A percentile compares a stretch with the other conserved stretches of the same genome.
Conservation (phyloP, 2,797 vertebrate genomes). For the Taenioides sp. region DNA sequence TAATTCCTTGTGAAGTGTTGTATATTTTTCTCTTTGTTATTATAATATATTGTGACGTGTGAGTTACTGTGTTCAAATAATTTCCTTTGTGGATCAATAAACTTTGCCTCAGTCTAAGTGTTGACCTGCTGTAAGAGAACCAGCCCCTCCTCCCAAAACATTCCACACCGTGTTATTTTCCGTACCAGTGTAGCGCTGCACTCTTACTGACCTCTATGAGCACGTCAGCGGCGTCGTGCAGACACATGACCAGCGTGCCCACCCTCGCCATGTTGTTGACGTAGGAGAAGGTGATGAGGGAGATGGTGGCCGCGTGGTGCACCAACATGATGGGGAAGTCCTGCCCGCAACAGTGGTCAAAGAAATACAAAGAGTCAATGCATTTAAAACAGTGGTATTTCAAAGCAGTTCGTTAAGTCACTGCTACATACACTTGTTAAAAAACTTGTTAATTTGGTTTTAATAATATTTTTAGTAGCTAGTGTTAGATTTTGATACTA, state of each 20-base stretch:
- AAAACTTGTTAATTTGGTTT: background rate
- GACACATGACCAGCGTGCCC: conserved; percentile 90
- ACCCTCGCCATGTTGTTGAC: conserved; percentile 95
- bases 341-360: conserved; percentile 70
- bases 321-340: conserved; percentile 95
- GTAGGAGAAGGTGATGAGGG: conserved; percentile 90
- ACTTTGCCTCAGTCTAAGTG: no score
- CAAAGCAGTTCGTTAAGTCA: no score
- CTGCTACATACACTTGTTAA: no score
- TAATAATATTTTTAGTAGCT: no score
- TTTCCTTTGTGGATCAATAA: no score
- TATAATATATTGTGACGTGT: no score
- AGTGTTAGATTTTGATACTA: no score
- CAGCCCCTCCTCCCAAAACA: background rate
- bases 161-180: background rate
- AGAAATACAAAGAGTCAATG: conserved; percentile 23
- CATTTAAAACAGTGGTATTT: no score
- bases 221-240: conserved; percentile 89
- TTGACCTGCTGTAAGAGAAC: background rate
- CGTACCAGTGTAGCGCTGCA: background rate
- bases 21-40: no score
- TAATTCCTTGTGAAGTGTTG: no score
- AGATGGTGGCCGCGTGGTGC: conserved; percentile 89
- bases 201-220: conserved; percentile 89
- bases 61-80: no score